These are phyloP conservation scores for Prolemur simus DNA, from an alignment of 2,113 vertebrate species.

Conservation along the genomic window DNA sequence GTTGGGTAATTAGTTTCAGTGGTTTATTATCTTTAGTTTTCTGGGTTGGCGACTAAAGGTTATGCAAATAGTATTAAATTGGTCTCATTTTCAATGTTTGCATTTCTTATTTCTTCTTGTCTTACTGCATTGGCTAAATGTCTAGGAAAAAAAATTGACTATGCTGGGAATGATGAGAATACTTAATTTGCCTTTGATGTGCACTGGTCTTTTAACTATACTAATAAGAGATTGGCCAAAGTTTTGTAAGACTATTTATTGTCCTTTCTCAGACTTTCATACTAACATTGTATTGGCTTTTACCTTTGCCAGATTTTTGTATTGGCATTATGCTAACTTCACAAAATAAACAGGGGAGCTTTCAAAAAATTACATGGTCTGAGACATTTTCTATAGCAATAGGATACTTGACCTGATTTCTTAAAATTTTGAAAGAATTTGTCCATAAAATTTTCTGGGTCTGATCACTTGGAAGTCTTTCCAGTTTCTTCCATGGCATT, in stretches of 20 bases:
- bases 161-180: not conserved
- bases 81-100: not conserved
- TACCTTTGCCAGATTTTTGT: not conserved
- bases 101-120: conserved; percentile 38
- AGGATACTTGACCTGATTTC: not conserved
- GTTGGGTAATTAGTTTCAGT: not conserved
- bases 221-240: not conserved
- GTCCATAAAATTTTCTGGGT: conserved; percentile 1
- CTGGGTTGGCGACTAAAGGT: not conserved
- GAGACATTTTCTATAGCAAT: conserved; percentile 9
- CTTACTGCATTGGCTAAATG: conserved; percentile 14
- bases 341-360: not conserved
- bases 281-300: not conserved
- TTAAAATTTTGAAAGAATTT: conserved; percentile 51
- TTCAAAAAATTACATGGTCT: not conserved
- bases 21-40: conserved; percentile 32
- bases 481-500: conserved; percentile 6
- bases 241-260: not conserved
- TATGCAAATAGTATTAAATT: conserved; percentile 6
- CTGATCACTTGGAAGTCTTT: not conserved
- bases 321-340: not conserved
- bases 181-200: not conserved
- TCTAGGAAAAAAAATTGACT: not conserved
- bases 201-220: not conserved
- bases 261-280: not conserved